Conservation (phyloP, 2,888 invertebrate species). For the Nomada fabriciana region DNA sequence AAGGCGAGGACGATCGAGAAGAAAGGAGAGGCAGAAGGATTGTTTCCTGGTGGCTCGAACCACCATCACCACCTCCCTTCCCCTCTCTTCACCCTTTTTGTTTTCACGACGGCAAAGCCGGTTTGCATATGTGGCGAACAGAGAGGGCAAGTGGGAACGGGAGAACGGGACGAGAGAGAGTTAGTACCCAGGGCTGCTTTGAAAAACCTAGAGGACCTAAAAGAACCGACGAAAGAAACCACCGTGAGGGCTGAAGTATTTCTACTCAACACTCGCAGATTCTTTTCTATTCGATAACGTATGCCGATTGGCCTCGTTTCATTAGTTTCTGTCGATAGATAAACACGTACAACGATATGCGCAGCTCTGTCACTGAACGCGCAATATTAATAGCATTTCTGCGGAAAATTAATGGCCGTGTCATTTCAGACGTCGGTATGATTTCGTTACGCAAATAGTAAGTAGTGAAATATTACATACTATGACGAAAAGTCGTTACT, state of each 20-base stretch:
- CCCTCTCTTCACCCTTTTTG: conserved; percentile 67
- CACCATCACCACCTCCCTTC: conserved; percentile 21
- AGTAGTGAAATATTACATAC: no score
- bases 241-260: neutral
- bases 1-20: conserved; percentile 53
- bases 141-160: conserved; percentile 33
- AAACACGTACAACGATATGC: no score
- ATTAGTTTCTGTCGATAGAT: no score
- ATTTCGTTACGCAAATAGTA: no score
- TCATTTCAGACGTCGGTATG: neutral
- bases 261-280: conserved; percentile 22
- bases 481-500: no score
- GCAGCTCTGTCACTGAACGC: no score
- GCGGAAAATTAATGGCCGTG: no score
- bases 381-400: no score
- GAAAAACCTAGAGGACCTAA: conserved; percentile 42
- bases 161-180: conserved; percentile 34
- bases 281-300: neutral
- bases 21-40: conserved; percentile 65
- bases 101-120: conserved; percentile 75
- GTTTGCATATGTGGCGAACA: conserved; percentile 76
- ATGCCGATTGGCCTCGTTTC: no score
- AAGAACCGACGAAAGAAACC: neutral
- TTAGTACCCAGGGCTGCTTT: conserved; percentile 32
- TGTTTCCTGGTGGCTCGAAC: conserved; percentile 76